These are phyloP conservation scores for Nephrotoma appendiculata DNA, from an alignment of 2,888 invertebrate species.

Conservation along the genomic window DNA sequence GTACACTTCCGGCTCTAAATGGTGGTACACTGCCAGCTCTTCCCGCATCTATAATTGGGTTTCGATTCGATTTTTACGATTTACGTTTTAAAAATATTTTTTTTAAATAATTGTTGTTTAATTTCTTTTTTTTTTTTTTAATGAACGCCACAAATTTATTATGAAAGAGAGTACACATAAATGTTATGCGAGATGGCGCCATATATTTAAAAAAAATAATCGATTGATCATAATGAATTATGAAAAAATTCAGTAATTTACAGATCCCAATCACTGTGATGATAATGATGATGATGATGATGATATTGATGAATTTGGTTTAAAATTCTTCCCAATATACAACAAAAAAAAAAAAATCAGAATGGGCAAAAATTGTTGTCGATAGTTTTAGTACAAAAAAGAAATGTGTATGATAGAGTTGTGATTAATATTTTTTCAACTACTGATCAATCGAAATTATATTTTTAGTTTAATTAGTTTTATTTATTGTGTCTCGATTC, in stretches of 20 bases:
- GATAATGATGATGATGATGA: background rate
- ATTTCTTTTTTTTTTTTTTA: too few species aligned
- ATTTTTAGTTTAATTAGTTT: background rate
- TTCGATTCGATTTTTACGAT: background rate
- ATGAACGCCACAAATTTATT: background rate
- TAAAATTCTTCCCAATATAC: background rate
- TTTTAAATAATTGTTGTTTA: background rate
- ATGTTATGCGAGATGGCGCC: background rate
- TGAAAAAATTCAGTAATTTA: background rate
- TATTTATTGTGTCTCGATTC: constrained; percentile 2
- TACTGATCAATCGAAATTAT: background rate
- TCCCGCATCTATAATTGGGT: background rate
- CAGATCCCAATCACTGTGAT: background rate
- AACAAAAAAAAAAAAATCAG: background rate
- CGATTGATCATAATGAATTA: background rate
- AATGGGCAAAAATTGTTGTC: background rate
- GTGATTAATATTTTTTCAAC: background rate
- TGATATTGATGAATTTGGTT: background rate
- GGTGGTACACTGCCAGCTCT: background rate
- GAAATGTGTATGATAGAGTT: background rate
- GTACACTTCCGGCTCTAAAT: background rate
- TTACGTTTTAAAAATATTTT: background rate
- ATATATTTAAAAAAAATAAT: background rate
- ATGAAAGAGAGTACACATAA: background rate
- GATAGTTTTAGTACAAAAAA: background rate